A percentile compares a stretch with the other conserved stretches of the same genome.
These are phyloP conservation scores for Zosterops lateralis DNA, from an alignment of 2,113 vertebrate species.

Conservation along the genomic window DNA sequence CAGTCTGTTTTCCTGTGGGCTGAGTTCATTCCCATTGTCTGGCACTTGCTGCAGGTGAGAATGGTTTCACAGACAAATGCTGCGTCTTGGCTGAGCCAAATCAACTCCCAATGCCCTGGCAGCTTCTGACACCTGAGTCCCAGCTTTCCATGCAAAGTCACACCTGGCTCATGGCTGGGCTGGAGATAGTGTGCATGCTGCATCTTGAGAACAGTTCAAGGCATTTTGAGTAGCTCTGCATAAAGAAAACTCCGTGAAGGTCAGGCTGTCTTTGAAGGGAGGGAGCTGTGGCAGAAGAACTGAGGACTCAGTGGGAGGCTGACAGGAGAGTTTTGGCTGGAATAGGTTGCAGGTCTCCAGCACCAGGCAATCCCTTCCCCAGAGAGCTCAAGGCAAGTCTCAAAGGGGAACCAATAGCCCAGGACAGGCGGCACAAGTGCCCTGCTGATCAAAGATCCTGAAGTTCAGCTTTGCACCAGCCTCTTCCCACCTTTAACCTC, in stretches of 20 bases:
- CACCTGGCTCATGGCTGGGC: background rate
- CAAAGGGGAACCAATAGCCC: background rate
- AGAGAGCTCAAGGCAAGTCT: background rate
- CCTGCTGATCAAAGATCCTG: background rate
- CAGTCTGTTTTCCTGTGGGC: background rate
- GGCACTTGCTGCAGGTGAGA: background rate
- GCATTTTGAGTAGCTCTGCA: background rate
- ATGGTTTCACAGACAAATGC: background rate
- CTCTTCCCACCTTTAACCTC: background rate
- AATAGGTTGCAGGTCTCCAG: background rate
- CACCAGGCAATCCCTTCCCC: background rate
- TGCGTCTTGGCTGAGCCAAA: background rate
- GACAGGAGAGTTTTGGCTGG: background rate
- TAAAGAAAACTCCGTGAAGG: background rate
- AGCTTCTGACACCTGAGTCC: background rate
- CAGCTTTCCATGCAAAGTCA: background rate
- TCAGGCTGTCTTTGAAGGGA: background rate
- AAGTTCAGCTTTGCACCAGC: background rate
- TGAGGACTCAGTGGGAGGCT: background rate
- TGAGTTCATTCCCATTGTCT: background rate
- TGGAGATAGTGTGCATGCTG: accelerated
- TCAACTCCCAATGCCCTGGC: accelerated
- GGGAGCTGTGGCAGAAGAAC: background rate
- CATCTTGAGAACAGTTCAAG: background rate
- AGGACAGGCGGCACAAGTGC: background rate